Conservation (phyloP, 2,888 invertebrate genomes). For the Xestobium rufovillosum region DNA sequence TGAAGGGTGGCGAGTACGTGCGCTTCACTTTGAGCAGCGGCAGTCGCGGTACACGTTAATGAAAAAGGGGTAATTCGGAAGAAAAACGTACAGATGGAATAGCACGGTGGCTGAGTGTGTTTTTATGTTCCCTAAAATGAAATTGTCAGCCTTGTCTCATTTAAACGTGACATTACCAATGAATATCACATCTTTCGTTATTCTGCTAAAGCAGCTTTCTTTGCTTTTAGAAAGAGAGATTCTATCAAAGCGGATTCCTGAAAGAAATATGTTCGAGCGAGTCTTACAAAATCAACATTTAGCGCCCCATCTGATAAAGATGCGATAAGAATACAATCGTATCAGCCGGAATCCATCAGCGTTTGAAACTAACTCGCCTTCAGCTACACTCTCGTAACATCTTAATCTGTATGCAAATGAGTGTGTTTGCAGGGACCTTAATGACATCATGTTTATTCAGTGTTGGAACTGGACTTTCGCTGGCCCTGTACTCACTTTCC, state of each 20-base stretch:
- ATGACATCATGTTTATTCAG: conserved; percentile 25
- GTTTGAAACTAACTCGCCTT: conserved; percentile 1
- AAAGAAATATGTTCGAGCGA: no score
- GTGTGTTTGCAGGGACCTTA: conserved; percentile 23
- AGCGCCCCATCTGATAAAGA: no score
- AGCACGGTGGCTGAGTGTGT: conserved; percentile 38
- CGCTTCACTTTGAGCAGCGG: no score
- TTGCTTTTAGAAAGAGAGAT: no score
- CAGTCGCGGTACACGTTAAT: conserved; percentile 37
- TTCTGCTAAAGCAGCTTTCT: no score
- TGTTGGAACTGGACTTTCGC: conserved; percentile 18
- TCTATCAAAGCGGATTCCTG: no score
- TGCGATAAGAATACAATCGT: no score
- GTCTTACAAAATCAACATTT: no score
- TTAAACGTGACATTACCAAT: conserved; percentile 37
- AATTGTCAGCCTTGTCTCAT: conserved; percentile 40
- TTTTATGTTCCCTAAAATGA: conserved; percentile 40
- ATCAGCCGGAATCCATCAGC: conserved; percentile 1
- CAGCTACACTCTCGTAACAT: conserved; percentile 17
- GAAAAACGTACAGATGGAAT: conserved; percentile 31
- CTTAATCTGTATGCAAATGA: conserved; percentile 27
- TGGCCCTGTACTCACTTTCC: conserved; percentile 9
- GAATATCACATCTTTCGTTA: conserved; percentile 35
- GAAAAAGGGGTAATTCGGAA: conserved; percentile 35
- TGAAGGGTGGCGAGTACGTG: no score